Base-by-base conservation (phyloP, 2,888 invertebrate species). In the Cantharis lateralis region DNA sequence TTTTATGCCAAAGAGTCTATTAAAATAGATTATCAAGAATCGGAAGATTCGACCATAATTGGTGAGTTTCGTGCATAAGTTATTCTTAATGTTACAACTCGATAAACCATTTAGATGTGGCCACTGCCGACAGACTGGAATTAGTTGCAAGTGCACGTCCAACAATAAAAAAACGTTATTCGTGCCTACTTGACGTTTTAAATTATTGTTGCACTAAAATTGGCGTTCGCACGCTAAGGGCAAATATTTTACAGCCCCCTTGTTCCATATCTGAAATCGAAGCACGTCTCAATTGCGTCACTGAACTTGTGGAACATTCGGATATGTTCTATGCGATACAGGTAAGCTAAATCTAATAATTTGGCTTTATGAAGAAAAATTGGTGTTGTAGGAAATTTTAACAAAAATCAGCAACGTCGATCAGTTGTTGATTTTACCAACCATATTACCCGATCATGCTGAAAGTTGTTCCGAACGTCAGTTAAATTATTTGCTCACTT, bases 31-130 rank as follows among this genome's bases (percentile, higher is more conserved):
- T 98, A 95, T 86, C 93, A 94, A 87, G 94, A 94, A 15, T 93
- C 95, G 13, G 94, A 96, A 87, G 92, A 95, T 76, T 93, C 93
- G 10, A 93, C 95, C 85, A 91, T 95, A 84, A 96, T 98, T 82
- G 97, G 97, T 96, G 89, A 85, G 82, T 72, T 32, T 63, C 13
- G 0, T 20, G 10, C 13, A 15, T 10, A 2, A 7, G 13, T 48
- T 48, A 7, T 48, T 9, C n/a, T 48, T n/a, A 82, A 84, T 80
- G 13, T 48, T 48, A 48, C n/a, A n/a, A 48, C 9, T 48, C 9
- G 7, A n/a, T n/a, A 2, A n/a, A n/a, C 7, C n/a, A 83, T 86
- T 10, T 84, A 96, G 97, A 98, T 89, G 91, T 94, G 70, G 92
- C 93, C n/a, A 96, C 96, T 63, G 94, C 95, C 11, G 92, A 93